Base-by-base conservation (phyloP, 2,797 vertebrate genomes). In the Spheniscus humboldti region DNA sequence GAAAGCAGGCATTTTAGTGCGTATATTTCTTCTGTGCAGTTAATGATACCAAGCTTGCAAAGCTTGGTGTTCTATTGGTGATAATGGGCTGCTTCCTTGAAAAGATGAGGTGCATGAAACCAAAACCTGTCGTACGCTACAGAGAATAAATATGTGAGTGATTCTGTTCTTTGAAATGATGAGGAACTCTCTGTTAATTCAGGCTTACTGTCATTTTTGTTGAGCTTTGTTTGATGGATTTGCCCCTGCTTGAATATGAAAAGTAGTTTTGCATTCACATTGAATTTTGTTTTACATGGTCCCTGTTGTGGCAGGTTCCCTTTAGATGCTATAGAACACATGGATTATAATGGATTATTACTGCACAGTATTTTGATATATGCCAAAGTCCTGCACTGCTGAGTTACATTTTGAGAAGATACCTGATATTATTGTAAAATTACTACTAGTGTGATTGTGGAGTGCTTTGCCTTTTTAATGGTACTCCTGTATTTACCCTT, bases 131-230 rank as follows among this genome's bases (percentile, higher is more conserved):
- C 13, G 3, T 91, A 62, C 10, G 4, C 19, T 39, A 31, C 27
- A 74, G 74, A 86, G 68, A 83, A 96, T 91, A 96, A 94, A 47
- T 30, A 93, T 62, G 71, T 45, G 94, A 93, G 84, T 84, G 82
- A 47, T 77, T 94, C 50, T 68, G 23, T 86, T 96, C 67, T 96
- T 96, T 85, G 64, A 90, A 96, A 76, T 14, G 12, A 41, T 60
- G 76, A 92, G 50, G 37, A 92, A 69, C 55, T 96, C 66, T 74
- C 20, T 68, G 28, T 96, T 96, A 95, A 96, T 97, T 97, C n/a
- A 83, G 57, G 94, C 57, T 78, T 86, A 48, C 55, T 90, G 76
- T 94, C 39, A 45, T 78, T 91, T 97, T 90, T 92, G 90, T 69
- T 71, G 59, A 94, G 28, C 72, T 86, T 88, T 15, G 18, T 85